Evolutionary conservation across 2,113 vertebrate genomes (phyloP).

Genomic region (Acanthochromis polyacanthus): DNA sequence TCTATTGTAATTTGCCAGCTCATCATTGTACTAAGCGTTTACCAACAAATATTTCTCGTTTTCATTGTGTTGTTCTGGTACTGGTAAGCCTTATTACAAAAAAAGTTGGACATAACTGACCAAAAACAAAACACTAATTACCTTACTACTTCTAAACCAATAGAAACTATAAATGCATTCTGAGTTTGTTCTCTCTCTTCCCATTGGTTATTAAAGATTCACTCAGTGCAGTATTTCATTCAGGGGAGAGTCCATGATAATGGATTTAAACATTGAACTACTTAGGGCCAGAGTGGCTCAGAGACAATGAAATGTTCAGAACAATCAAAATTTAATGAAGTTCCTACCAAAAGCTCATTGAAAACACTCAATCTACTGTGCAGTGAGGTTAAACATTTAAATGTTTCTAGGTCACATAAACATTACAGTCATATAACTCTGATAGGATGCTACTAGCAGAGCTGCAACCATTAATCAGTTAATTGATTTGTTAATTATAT

Average conservation of each 20-base stretch:
- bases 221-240: slow-evolving; percentile 32
- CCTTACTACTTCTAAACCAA: not conserved
- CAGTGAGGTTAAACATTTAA: not conserved
- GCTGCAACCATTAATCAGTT: no score
- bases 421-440: not conserved
- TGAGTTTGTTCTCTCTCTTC: slow-evolving; percentile 11
- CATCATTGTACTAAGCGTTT: no score
- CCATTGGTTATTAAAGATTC: slow-evolving; percentile 20
- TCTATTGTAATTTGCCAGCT: no score
- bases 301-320: slow-evolving; percentile 51
- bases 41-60: no score
- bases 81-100: not conserved
- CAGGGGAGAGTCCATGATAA: slow-evolving; percentile 44
- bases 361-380: slow-evolving; percentile 1
- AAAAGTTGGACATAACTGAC: not conserved
- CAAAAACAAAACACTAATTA: slow-evolving; percentile 3
- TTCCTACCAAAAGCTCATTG: slow-evolving; percentile 42
- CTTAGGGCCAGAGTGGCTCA: slow-evolving; percentile 24
- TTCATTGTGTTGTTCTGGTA: no score
- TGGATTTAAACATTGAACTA: slow-evolving; percentile 53
- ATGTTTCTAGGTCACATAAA: not conserved
- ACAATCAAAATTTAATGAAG: slow-evolving; percentile 58
- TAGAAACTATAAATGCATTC: not conserved
- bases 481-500: no score
- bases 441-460: not conserved